Conservation (phyloP, 2,888 invertebrate genomes). For the Lydus trimaculatus region DNA sequence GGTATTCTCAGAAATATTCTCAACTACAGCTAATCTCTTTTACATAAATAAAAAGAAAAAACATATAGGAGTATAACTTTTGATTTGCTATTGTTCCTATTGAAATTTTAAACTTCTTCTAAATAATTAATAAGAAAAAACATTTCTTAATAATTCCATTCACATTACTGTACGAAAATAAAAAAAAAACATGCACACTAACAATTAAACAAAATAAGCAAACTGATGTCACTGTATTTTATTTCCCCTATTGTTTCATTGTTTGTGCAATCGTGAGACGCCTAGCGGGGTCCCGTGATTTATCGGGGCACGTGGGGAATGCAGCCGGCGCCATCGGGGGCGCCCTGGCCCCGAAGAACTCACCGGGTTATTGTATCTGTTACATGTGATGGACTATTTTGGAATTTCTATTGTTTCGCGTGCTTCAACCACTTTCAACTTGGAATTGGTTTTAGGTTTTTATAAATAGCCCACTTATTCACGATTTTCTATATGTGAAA, state of each 20-base stretch:
- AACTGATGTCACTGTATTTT: conserved; percentile 61
- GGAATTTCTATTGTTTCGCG: conserved; percentile 61
- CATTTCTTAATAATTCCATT: not conserved
- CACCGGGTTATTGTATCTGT: conserved; percentile 49
- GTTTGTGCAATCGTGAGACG: conserved; percentile 59
- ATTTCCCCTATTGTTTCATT: conserved; percentile 62
- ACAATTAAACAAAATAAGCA: conserved; percentile 61
- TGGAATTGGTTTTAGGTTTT: not conserved
- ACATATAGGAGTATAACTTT: too few relatives aligned
- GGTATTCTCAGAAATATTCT: conserved; percentile 41
- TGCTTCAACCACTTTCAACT: conserved; percentile 45
- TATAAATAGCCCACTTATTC: not conserved
- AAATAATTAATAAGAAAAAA: not conserved
- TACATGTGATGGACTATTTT: conserved; percentile 55
- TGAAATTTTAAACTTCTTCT: not conserved
- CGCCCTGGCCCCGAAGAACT: conserved; percentile 49
- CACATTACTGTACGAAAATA: not conserved
- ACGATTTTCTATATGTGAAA: not conserved
- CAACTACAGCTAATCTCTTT: not conserved
- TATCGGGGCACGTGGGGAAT: conserved; percentile 61
- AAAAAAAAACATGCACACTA: conserved; percentile 49
- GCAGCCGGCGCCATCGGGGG: conserved; percentile 62
- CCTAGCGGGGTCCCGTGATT: conserved; percentile 60
- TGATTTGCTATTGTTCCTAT: not conserved
- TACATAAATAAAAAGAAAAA: not conserved